Evolutionary conservation across 2,113 vertebrate species (phyloP).

Genomic region (Mus pahari): DNA sequence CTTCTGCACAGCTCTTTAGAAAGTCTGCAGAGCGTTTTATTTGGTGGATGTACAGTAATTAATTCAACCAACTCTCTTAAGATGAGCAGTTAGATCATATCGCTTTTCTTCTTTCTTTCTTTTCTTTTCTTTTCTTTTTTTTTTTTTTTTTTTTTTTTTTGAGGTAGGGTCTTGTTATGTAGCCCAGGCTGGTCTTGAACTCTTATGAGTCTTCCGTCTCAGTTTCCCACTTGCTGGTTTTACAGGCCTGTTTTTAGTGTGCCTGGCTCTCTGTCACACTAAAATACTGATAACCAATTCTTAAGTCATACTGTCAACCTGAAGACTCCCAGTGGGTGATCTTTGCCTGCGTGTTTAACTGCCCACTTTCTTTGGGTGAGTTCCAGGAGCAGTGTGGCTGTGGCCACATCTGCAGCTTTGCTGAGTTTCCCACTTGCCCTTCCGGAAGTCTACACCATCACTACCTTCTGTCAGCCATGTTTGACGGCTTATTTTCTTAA

Average conservation of each 20-base stretch:
- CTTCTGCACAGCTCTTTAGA: background rate
- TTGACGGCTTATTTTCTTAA: background rate
- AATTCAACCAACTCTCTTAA: background rate
- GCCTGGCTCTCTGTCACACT: background rate
- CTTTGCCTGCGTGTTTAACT: background rate
- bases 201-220: background rate
- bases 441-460: background rate
- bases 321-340: background rate
- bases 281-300: background rate
- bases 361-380: background rate
- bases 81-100: constrained; percentile 11
- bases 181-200: background rate
- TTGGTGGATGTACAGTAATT: background rate
- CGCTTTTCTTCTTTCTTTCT: background rate
- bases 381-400: background rate
- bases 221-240: background rate
- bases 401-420: background rate
- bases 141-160: background rate
- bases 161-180: background rate
- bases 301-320: background rate
- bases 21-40: constrained; percentile 34
- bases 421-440: constrained; percentile 45
- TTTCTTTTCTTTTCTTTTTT: background rate
- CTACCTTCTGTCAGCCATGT: background rate
- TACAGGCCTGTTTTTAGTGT: background rate